Evolutionary conservation across 2,888 invertebrate species (phyloP).

Genomic region (Limnephilus auricula): DNA sequence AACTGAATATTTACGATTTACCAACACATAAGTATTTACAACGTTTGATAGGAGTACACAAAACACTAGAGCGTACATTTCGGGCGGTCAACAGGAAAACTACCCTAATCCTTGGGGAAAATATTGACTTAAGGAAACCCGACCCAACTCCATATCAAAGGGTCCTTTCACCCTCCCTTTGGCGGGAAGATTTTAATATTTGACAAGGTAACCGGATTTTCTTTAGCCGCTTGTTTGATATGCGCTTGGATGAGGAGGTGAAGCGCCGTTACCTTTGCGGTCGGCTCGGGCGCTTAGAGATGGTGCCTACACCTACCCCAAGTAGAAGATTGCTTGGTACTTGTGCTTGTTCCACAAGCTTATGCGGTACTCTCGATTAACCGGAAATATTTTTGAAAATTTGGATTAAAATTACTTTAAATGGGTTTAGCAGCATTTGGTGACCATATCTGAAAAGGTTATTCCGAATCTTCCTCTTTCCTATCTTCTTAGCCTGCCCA

Average conservation of each 20-base stretch:
- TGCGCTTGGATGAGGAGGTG: background rate
- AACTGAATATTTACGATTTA: background rate
- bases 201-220: conserved; percentile 40
- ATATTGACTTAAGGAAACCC: conserved; percentile 25
- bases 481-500: no score
- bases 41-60: background rate
- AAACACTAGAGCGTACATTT: background rate
- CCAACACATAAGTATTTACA: background rate
- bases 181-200: conserved; percentile 29
- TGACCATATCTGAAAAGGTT: no score
- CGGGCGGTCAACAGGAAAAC: conserved; percentile 9
- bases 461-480: no score
- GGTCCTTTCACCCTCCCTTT: background rate
- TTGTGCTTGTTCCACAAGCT: background rate
- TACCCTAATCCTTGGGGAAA: conserved; percentile 17
- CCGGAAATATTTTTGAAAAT: background rate
- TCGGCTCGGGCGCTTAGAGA: background rate
- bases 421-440: no score
- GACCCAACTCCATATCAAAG: background rate
- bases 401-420: no score
- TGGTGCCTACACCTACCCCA: background rate
- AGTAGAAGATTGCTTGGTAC: background rate
- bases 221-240: conserved; percentile 13
- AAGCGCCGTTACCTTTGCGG: background rate
- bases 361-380: background rate